These are phyloP conservation scores for Phallusia fumigata DNA, from an alignment of 23 tunicate genomes.

Conservation along the genomic window DNA sequence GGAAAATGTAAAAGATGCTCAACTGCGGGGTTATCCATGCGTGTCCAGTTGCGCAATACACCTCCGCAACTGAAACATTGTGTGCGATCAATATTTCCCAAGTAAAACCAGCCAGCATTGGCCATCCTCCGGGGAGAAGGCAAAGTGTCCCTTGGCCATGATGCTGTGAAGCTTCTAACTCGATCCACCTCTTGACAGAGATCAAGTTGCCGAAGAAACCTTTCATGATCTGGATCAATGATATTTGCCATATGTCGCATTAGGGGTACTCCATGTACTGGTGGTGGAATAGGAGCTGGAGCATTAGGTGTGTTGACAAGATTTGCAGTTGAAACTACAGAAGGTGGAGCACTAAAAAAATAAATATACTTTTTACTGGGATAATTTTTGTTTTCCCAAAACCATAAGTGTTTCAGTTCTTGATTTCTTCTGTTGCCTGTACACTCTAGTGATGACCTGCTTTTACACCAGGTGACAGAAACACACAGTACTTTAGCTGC, in stretches of 20 bases:
- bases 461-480: no score
- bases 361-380: no score
- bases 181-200: neutral
- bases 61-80: constrained; percentile 15
- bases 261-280: neutral
- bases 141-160: neutral
- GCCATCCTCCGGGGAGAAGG: neutral
- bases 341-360: no score
- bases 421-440: no score
- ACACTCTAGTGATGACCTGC: no score
- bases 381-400: no score
- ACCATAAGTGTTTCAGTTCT: no score
- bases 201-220: neutral
- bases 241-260: constrained; percentile 10
- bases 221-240: constrained; percentile 4
- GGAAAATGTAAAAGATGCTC: constrained; percentile 11
- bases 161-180: neutral
- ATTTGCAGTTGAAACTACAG: no score
- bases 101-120: constrained; percentile 7
- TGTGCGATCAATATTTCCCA: constrained; percentile 6
- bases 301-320: neutral
- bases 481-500: no score
- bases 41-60: constrained; percentile 9
- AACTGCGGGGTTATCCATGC: neutral
- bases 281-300: neutral